Conservation (phyloP, 2,888 invertebrate genomes). For the Rhagophthalmus giganteus region DNA sequence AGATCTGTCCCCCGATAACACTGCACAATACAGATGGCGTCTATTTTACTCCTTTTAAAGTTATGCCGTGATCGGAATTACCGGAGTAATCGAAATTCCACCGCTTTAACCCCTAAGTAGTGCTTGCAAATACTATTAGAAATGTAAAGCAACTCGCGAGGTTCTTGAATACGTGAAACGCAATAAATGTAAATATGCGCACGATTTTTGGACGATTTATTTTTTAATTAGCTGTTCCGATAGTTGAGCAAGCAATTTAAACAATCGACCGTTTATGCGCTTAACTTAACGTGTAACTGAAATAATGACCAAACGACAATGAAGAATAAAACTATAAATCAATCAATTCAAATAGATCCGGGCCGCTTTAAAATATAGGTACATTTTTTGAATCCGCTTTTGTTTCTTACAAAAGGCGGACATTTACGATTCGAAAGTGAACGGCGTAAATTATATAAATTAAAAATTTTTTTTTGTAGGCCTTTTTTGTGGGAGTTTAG, state of each 20-base stretch:
- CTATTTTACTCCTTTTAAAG: too few relatives aligned
- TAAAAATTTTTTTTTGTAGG: neutral
- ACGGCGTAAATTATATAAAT: neutral
- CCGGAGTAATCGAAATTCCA: neutral
- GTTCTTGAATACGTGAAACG: constrained; percentile 8
- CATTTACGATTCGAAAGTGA: neutral
- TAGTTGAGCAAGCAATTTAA: too few relatives aligned
- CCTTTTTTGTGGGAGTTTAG: neutral
- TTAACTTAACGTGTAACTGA: too few relatives aligned
- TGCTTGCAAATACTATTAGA: constrained; percentile 8
- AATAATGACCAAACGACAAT: neutral
- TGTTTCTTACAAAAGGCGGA: neutral
- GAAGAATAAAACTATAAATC: neutral
- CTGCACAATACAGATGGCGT: too few relatives aligned
- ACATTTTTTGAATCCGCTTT: neutral
- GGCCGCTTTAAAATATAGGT: too few relatives aligned
- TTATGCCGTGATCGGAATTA: too few relatives aligned
- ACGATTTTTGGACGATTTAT: too few relatives aligned
- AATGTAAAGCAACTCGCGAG: constrained; percentile 11
- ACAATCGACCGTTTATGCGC: too few relatives aligned
- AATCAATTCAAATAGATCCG: too few relatives aligned
- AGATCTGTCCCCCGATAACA: too few relatives aligned
- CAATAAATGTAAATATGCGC: constrained; percentile 3
- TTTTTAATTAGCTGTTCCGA: too few relatives aligned
- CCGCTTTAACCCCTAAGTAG: neutral